Conservation (phyloP, 2,888 invertebrate genomes). For the Anticlea derivata region DNA sequence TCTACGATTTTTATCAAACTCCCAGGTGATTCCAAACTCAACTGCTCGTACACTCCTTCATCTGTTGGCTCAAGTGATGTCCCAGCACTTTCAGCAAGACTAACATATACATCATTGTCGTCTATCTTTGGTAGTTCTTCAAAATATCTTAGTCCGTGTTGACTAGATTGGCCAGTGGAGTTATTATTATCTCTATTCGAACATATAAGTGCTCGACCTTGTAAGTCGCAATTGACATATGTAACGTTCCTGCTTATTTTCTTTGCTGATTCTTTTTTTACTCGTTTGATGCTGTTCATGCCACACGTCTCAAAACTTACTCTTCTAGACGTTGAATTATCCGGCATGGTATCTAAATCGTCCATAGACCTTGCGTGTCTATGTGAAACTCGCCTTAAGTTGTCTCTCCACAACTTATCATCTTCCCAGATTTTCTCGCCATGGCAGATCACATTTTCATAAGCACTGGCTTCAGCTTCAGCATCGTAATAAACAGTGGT, state of each 20-base stretch:
- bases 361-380: constrained; percentile 93
- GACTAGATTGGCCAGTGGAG: constrained; percentile 41
- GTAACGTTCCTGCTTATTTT: constrained; percentile 89
- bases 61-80: constrained; percentile 59
- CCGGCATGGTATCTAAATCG: constrained; percentile 86
- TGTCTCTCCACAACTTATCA: constrained; percentile 92
- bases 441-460: constrained; percentile 77
- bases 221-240: constrained; percentile 90
- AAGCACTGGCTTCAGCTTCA: constrained; percentile 70
- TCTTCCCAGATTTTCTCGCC: constrained; percentile 93
- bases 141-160: constrained; percentile 33
- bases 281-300: constrained; percentile 73
- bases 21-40: constrained; percentile 68
- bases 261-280: constrained; percentile 59
- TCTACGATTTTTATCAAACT: constrained; percentile 39
- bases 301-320: constrained; percentile 58
- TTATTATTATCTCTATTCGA: constrained; percentile 44
- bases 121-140: constrained; percentile 64
- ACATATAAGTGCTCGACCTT: constrained; percentile 73
- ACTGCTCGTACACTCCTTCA: constrained; percentile 84
- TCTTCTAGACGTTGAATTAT: constrained; percentile 48
- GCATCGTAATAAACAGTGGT: constrained; percentile 79
- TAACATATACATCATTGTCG: constrained; percentile 81
- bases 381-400: constrained; percentile 90
- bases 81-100: constrained; percentile 66